phyloP scores from a whole-genome alignment of 2,113 vertebrate genomes.

The Typhlomys cinereus region DNA sequence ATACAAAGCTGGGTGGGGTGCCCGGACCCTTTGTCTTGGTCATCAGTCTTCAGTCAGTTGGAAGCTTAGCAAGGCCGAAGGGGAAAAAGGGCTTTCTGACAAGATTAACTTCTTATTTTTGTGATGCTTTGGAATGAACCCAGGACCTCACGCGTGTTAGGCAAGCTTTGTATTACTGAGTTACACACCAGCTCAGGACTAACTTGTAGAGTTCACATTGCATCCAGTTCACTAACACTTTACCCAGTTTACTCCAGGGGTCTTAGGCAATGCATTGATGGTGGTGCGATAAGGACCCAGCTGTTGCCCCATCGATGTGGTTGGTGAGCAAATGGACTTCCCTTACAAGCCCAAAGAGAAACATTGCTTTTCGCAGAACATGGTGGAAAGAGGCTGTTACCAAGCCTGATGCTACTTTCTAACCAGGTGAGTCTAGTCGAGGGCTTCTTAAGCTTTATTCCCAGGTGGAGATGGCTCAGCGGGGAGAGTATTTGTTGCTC shows the following conservation, averaged over 20 bases:
- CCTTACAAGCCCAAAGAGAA: not conserved
- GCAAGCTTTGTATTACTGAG: not conserved
- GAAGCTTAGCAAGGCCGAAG: not conserved
- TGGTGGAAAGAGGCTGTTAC: not conserved
- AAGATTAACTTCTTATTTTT: not conserved
- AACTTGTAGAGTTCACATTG: not conserved
- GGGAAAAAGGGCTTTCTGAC: not conserved
- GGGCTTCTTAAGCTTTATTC: not conserved
- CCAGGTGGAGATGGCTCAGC: no score
- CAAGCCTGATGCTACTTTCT: not conserved
- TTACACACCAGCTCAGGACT: not conserved
- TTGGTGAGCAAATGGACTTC: not conserved
- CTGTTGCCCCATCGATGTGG: not conserved
- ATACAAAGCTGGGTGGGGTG: not conserved
- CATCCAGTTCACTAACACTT: not conserved
- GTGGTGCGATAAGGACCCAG: not conserved
- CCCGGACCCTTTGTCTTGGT: no score
- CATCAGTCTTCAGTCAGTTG: not conserved
- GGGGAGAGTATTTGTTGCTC: no score
- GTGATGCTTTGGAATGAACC: not conserved
- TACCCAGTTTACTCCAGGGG: not conserved
- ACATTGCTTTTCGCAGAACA: fast-evolving
- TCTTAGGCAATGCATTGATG: not conserved
- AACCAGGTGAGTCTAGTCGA: not conserved
- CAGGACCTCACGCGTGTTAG: not conserved